Evolutionary conservation across 2,797 vertebrate genomes (phyloP).

Genomic region (Apogon talboti): DNA sequence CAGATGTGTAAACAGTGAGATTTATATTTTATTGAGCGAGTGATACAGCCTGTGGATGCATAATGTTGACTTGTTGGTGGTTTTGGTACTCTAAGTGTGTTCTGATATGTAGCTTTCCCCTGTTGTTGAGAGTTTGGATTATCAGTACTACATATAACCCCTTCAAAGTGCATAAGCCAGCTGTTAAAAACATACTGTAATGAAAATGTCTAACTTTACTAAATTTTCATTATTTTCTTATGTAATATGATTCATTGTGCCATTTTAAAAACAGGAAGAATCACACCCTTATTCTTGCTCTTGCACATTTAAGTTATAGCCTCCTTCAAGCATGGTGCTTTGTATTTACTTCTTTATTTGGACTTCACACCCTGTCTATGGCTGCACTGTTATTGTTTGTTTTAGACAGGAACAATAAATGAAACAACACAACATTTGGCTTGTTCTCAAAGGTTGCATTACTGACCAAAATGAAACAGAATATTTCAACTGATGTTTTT

Average conservation of each 20-base stretch:
- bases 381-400: background rate
- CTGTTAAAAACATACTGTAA: background rate
- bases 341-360: background rate
- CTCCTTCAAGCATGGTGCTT: constrained; percentile 5
- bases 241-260: constrained; percentile 12
- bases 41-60: too few relatives aligned
- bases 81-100: too few relatives aligned
- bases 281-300: background rate
- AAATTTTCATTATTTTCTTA: too few relatives aligned
- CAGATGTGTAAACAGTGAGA: too few relatives aligned
- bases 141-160: too few relatives aligned
- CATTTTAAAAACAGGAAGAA: constrained; percentile 18
- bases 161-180: constrained; percentile 25
- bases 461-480: too few relatives aligned
- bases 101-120: too few relatives aligned
- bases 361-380: background rate
- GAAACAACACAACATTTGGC: constrained; percentile 1
- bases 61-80: too few relatives aligned
- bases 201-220: too few relatives aligned
- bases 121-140: too few relatives aligned
- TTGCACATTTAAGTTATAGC: constrained; percentile 12
- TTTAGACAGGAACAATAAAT: background rate
- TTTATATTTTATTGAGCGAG: too few relatives aligned
- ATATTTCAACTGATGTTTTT: too few relatives aligned
- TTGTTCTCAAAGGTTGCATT: constrained; percentile 3